A percentile compares a stretch with the other conserved stretches of the same genome.
Conservation (phyloP, 1,140 invertebrate species). For the Lepidurus couesii region DNA sequence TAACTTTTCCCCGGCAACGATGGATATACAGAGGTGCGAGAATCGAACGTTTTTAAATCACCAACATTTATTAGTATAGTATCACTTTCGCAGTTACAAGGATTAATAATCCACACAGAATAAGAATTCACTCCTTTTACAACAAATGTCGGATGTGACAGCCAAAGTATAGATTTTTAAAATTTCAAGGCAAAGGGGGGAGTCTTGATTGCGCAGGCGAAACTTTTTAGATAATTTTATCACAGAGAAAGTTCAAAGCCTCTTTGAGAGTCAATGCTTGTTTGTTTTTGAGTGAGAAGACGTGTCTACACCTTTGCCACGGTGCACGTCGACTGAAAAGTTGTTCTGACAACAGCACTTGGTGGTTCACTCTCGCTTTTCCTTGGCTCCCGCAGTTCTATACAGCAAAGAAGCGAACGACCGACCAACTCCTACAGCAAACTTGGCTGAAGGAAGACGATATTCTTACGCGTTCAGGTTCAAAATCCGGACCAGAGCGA, state of each 20-base stretch:
- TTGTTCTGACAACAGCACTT: slow-evolving; percentile 6
- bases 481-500: background rate
- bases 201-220: too few relatives aligned
- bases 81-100: too few relatives aligned
- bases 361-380: slow-evolving; percentile 21
- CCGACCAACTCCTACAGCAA: background rate
- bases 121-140: too few relatives aligned
- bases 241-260: background rate
- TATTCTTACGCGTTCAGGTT: slow-evolving; percentile 5
- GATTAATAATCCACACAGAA: too few relatives aligned
- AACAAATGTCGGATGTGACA: too few relatives aligned
- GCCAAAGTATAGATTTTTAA: too few relatives aligned
- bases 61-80: too few relatives aligned
- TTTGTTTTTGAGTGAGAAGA: slow-evolving; percentile 16
- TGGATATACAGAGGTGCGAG: background rate
- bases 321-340: slow-evolving; percentile 18
- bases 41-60: too few relatives aligned
- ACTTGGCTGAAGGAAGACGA: background rate
- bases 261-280: background rate
- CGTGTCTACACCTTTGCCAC: slow-evolving; percentile 17
- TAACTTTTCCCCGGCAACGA: background rate
- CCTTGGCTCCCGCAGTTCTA: background rate
- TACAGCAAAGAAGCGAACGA: background rate
- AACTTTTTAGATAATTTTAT: too few relatives aligned
- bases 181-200: too few relatives aligned